Percentiles rank a stretch among this genome's conserved stretches.
Evolutionary conservation across 2,113 vertebrate species (phyloP).

Genomic region (Callithrix jacchus): DNA sequence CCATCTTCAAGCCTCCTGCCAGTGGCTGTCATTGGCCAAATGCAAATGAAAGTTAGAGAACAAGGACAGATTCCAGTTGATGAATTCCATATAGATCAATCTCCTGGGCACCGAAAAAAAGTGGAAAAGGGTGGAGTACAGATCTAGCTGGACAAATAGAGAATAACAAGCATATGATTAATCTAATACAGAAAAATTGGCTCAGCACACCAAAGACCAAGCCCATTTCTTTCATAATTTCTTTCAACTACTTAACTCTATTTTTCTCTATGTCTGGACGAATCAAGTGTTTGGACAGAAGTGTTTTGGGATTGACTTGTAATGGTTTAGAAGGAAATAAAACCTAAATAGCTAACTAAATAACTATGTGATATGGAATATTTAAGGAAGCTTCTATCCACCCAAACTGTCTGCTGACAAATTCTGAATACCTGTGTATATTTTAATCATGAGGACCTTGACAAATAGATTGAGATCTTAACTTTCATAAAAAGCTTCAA

Average conservation of each 20-base stretch:
- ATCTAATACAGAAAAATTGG: neutral
- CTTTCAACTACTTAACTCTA: neutral
- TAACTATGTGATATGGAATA: neutral
- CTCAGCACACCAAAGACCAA: neutral
- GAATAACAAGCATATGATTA: neutral
- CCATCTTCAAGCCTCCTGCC: neutral
- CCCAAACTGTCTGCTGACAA: neutral
- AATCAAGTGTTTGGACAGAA: neutral
- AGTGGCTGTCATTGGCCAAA: neutral
- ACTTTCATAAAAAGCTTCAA: constrained; percentile 26
- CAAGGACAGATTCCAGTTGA: neutral
- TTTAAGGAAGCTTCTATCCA: neutral
- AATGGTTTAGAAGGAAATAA: neutral
- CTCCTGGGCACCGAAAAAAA: neutral
- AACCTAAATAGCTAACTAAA: neutral
- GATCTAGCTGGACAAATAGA: neutral
- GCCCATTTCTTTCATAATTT: neutral
- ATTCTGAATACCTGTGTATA: neutral
- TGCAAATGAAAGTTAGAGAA: neutral
- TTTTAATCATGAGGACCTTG: constrained; percentile 31
- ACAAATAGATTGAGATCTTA: constrained; percentile 31
- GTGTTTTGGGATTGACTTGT: neutral
- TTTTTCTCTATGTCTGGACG: neutral
- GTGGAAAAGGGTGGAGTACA: neutral
- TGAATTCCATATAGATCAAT: neutral